A percentile compares a stretch with the other conserved stretches of the same genome.
Evolutionary conservation across 2,888 invertebrate genomes (phyloP).

Genomic region (Melangyna quadrimaculata): DNA sequence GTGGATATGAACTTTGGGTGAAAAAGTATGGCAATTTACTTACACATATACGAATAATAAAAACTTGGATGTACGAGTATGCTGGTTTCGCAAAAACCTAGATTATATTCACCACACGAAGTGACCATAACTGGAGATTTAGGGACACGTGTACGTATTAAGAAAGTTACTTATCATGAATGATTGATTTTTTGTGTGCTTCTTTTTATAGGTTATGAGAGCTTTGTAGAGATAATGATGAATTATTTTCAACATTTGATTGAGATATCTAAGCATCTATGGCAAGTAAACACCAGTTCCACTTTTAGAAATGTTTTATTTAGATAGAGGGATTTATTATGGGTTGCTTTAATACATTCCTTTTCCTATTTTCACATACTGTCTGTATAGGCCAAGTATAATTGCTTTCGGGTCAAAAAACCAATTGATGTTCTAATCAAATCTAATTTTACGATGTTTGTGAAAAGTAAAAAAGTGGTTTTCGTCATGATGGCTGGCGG

Average conservation of each 20-base stretch:
- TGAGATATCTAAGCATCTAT: too few species aligned
- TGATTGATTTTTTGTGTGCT: slow-evolving; percentile 29
- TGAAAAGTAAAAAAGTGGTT: too few species aligned
- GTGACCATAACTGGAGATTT: slow-evolving; percentile 37
- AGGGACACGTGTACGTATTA: slow-evolving; percentile 51
- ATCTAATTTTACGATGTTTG: too few species aligned
- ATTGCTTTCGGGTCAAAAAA: too few species aligned
- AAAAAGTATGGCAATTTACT: slow-evolving; percentile 30
- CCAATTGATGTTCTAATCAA: too few species aligned
- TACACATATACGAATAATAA: slow-evolving; percentile 36
- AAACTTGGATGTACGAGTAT: neutral
- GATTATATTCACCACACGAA: slow-evolving; percentile 37
- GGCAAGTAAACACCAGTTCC: too few species aligned
- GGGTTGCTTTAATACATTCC: too few species aligned
- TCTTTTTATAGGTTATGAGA: neutral
- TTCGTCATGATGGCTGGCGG: too few species aligned
- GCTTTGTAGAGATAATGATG: neutral
- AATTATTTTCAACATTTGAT: neutral
- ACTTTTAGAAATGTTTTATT: too few species aligned
- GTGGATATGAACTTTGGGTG: slow-evolving; percentile 34
- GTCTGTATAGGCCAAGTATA: too few species aligned
- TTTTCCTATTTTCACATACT: too few species aligned
- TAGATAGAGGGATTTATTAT: too few species aligned
- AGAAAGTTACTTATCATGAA: slow-evolving; percentile 63
- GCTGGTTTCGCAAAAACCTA: slow-evolving; percentile 10